A percentile compares a stretch with the other conserved stretches of the same genome.
Conservation (phyloP, 2,888 invertebrate genomes). For the Andrena bucephala region DNA sequence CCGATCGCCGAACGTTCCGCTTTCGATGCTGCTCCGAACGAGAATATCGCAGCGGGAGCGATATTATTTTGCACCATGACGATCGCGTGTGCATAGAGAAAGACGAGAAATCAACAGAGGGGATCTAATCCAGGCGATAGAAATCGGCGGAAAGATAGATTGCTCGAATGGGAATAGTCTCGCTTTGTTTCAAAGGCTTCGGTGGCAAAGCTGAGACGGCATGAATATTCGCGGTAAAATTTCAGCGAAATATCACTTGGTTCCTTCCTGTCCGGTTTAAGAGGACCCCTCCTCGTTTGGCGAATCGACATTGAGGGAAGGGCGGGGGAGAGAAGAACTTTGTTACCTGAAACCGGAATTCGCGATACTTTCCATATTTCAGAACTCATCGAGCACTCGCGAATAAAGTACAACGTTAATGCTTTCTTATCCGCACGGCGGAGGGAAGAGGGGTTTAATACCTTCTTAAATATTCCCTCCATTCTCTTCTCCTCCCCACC, state of each 20-base stretch:
- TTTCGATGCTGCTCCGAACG: slow-evolving; percentile 74
- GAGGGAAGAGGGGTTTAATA: slow-evolving; percentile 79
- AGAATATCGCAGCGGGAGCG: slow-evolving; percentile 76
- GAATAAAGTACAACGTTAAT: slow-evolving; percentile 81
- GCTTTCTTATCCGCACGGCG: slow-evolving; percentile 75
- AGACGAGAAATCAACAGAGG: not conserved
- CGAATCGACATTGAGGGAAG: slow-evolving; percentile 41
- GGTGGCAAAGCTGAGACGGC: not conserved
- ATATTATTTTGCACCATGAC: slow-evolving; percentile 42
- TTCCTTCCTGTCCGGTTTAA: slow-evolving; percentile 10
- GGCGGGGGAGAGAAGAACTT: slow-evolving; percentile 24
- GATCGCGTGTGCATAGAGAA: slow-evolving; percentile 26
- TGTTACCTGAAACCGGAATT: slow-evolving; percentile 62
- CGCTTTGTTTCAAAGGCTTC: not conserved
- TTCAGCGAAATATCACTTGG: slow-evolving; percentile 23
- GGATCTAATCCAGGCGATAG: not conserved
- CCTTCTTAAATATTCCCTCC: slow-evolving; percentile 84
- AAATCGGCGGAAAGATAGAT: not conserved
- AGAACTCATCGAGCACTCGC: slow-evolving; percentile 78
- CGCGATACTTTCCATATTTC: slow-evolving; percentile 77
- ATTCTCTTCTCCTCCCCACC: slow-evolving; percentile 63
- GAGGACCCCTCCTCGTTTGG: slow-evolving; percentile 6
- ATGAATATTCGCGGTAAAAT: slow-evolving; percentile 22
- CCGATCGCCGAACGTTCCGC: slow-evolving; percentile 71
- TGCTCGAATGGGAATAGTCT: not conserved